Conservation (phyloP, 1,140 invertebrate species). For the Arion vulgaris region DNA sequence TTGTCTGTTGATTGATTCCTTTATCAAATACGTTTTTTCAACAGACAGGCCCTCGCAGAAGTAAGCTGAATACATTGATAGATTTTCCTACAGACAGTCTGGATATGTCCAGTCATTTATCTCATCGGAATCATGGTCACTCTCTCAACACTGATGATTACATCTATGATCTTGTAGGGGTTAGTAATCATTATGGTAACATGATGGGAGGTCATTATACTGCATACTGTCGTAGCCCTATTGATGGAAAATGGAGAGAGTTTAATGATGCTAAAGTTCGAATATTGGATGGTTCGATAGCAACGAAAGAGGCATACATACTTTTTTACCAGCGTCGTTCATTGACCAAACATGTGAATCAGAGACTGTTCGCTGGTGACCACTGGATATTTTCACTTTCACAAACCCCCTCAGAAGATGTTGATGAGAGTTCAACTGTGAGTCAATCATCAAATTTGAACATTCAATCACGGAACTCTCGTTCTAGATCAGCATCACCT, state of each 20-base stretch:
- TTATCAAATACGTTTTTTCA: too few relatives aligned
- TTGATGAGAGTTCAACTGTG: conserved; percentile 1
- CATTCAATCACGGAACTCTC: neutral
- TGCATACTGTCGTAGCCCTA: conserved; percentile 94
- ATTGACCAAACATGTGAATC: conserved; percentile 45
- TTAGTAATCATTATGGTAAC: conserved; percentile 95
- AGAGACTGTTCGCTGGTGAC: conserved; percentile 44
- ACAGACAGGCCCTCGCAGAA: conserved; percentile 73
- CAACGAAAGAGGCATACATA: conserved; percentile 73
- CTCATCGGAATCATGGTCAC: conserved; percentile 13
- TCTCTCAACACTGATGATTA: conserved; percentile 49
- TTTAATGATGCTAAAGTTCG: conserved; percentile 76
- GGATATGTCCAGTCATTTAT: conserved; percentile 83
- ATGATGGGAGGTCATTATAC: conserved; percentile 94
- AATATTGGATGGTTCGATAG: conserved; percentile 63
- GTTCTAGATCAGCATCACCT: conserved; percentile 20
- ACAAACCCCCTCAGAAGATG: conserved; percentile 26
- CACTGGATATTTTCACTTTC: conserved; percentile 57
- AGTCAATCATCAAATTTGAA: conserved; percentile 26
- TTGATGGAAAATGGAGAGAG: conserved; percentile 93
- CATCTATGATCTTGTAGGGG: conserved; percentile 90
- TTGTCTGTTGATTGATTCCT: too few relatives aligned
- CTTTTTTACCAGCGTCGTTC: conserved; percentile 76
- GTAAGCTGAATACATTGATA: conserved; percentile 89
- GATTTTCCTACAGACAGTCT: conserved; percentile 88